Evolutionary conservation across 2,888 invertebrate species (phyloP).

Genomic region (Achlya flavicornis): DNA sequence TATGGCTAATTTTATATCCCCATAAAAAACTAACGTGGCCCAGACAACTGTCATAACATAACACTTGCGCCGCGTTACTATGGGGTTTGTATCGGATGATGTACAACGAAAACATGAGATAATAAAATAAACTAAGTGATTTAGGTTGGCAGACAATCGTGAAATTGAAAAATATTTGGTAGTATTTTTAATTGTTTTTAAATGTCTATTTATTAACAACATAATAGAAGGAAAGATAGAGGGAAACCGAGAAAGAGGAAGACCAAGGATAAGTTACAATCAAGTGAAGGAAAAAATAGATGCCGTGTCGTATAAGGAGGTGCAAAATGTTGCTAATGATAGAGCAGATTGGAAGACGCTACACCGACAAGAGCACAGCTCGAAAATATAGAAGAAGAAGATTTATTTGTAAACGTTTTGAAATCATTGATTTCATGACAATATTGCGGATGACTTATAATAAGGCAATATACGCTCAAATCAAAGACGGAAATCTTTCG

Average conservation of each 20-base stretch:
- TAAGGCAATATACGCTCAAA: background rate
- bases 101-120: background rate
- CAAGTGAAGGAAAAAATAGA: no score
- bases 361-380: no score
- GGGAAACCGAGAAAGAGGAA: no score
- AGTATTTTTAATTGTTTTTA: background rate
- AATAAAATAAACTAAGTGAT: background rate
- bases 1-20: constrained; percentile 35
- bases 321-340: no score
- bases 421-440: no score
- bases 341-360: no score
- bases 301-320: no score
- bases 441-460: background rate
- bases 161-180: background rate
- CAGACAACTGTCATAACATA: constrained; percentile 1
- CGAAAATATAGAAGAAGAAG: no score
- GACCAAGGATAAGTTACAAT: no score
- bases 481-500: background rate
- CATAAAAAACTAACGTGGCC: constrained; percentile 38
- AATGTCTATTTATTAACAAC: no score
- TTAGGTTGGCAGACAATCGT: background rate
- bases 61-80: background rate
- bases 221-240: no score
- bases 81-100: background rate
- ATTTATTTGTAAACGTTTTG: no score